phyloP scores from a whole-genome alignment of 1,140 invertebrate species.

The Archivesica marissinica region DNA sequence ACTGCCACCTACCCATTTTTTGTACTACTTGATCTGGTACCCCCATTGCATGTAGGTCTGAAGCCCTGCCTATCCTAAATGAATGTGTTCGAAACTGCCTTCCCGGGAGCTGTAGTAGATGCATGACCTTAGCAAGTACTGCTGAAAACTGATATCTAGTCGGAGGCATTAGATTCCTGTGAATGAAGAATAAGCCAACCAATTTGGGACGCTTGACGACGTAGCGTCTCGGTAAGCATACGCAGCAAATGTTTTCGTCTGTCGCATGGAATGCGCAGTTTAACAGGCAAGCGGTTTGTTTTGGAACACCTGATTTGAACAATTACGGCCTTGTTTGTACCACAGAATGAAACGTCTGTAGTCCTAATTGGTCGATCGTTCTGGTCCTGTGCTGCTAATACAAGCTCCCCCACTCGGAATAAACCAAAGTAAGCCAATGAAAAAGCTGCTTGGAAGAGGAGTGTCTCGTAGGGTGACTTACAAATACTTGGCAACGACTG shows the following conservation, averaged over 20 bases:
- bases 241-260: background rate
- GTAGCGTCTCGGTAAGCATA: slow-evolving; percentile 1
- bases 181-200: background rate
- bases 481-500: background rate
- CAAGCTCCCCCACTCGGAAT: too few relatives aligned
- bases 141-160: slow-evolving; percentile 14
- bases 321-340: background rate
- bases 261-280: background rate
- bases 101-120: background rate
- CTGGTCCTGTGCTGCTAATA: background rate
- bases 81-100: background rate
- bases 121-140: background rate
- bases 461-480: background rate
- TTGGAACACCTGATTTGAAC: background rate
- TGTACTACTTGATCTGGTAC: background rate
- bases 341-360: background rate
- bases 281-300: background rate
- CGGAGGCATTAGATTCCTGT: background rate
- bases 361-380: background rate
- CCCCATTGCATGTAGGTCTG: background rate
- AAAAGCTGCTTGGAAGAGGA: too few relatives aligned
- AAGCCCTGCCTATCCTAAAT: background rate
- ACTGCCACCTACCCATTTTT: background rate
- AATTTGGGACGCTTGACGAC: background rate
- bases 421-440: too few relatives aligned